Conservation (phyloP, 2,888 invertebrate genomes). For the Drymonia ruficornis region DNA sequence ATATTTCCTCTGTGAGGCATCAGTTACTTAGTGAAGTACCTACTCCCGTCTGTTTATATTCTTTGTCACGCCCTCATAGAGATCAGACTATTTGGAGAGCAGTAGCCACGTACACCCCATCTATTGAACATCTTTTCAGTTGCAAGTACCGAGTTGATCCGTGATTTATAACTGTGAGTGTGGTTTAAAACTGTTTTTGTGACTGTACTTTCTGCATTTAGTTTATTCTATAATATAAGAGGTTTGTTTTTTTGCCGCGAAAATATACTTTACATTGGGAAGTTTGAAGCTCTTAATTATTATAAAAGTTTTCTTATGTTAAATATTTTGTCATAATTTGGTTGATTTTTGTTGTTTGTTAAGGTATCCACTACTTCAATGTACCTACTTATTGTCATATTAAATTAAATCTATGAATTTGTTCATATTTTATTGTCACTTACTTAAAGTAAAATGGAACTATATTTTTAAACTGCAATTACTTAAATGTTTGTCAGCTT, state of each 20-base stretch:
- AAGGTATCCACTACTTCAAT: no score
- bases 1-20: neutral
- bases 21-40: neutral
- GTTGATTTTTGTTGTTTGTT: no score
- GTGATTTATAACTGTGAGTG: neutral
- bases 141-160: neutral
- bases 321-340: no score
- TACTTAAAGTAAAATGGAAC: no score
- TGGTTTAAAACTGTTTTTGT: neutral
- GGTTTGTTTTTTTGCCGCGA: neutral
- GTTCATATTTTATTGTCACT: no score
- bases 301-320: no score
- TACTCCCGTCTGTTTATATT: neutral
- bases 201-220: neutral
- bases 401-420: no score
- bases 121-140: slow-evolving; percentile 2
- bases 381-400: no score
- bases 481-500: no score
- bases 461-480: no score
- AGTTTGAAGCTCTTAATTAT: neutral
- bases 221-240: neutral
- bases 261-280: neutral
- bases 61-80: neutral
- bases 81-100: neutral
- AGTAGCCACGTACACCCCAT: neutral